These are phyloP conservation scores for Silvanus unidentatus DNA, from an alignment of 2,888 invertebrate species.

Conservation along the genomic window DNA sequence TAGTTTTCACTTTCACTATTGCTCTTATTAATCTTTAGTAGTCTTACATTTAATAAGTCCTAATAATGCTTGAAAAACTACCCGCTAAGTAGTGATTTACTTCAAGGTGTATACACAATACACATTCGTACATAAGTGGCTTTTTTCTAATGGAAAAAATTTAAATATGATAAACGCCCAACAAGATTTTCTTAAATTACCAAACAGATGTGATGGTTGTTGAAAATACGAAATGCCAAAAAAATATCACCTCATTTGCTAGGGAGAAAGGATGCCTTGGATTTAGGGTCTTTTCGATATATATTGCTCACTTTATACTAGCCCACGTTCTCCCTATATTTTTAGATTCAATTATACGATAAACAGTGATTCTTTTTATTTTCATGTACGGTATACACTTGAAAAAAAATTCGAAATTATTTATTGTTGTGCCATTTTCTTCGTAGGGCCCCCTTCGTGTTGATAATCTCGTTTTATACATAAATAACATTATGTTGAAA, in stretches of 20 bases:
- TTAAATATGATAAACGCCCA: constrained; percentile 17
- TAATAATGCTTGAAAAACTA: too few relatives aligned
- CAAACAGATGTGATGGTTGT: constrained; percentile 23
- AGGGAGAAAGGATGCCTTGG: constrained; percentile 19
- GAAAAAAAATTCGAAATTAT: not conserved
- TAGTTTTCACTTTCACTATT: too few relatives aligned
- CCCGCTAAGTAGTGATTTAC: constrained; percentile 2
- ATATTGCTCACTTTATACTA: constrained; percentile 20
- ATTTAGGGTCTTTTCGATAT: constrained; percentile 22
- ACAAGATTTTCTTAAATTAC: constrained; percentile 13
- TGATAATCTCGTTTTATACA: too few relatives aligned
- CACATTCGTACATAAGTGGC: too few relatives aligned
- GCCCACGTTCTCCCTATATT: constrained; percentile 15
- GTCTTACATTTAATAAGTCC: too few relatives aligned
- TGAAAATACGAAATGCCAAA: constrained; percentile 23
- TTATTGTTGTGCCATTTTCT: not conserved
- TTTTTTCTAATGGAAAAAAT: constrained; percentile 15
- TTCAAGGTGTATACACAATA: constrained; percentile 4
- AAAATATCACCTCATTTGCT: constrained; percentile 23
- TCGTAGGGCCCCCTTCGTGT: too few relatives aligned
- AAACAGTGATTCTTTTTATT: constrained; percentile 19
- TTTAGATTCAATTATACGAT: constrained; percentile 23
- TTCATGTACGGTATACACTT: not conserved
- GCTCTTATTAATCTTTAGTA: too few relatives aligned
- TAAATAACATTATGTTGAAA: too few relatives aligned